Base-by-base conservation (phyloP, 53 echinoderm and acorn worm species). In the Crossaster papposus region DNA sequence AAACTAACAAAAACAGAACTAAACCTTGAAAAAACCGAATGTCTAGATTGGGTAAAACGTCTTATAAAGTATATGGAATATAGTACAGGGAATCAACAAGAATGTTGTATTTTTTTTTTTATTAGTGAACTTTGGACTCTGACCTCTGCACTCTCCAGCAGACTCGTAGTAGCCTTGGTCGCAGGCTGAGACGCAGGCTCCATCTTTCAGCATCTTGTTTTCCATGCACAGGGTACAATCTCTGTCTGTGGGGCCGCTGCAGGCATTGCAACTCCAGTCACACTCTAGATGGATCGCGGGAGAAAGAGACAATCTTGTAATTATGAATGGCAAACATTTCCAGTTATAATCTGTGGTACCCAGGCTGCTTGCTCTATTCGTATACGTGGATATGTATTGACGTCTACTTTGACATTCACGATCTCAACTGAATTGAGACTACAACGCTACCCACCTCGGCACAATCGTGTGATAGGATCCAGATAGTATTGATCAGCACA, bases 181-280 rank as follows among this genome's bases (percentile, higher is more conserved):
- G 76, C 96, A 96, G 34, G 82, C 58, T 0, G 92, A 79, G 10
- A 96, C 96, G 50, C 98, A 98, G 14, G 93, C 83, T 4, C 96
- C 98, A 64, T 92, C 93, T 44, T 90, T 73, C 3, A 98, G 89
- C 65, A 89, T 88, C 64, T 91, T 89, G 9, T 92, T 91, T 13
- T 96, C 93, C 96, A 93, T 96, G 55, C 95, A 99, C 72, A 83
- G 92, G 15, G 93, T 83, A 26, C 99, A 99, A 51, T 99, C 99
- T 35, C 79, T 94, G 30, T 92, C 88, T 15, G 91, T 92, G 13
- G 99, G 99, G 1, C 99, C 99, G 23, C 89, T 93, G 70, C 99
- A 99, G 4, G 96, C 93, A 58, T 96, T 94, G 87, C 99, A 99
- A 80, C 90, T 95, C 96, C 96, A 99, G 81, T 99, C 99, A 89